Conservation (phyloP, 1,140 invertebrate genomes). For the Drosophila auraria region DNA sequence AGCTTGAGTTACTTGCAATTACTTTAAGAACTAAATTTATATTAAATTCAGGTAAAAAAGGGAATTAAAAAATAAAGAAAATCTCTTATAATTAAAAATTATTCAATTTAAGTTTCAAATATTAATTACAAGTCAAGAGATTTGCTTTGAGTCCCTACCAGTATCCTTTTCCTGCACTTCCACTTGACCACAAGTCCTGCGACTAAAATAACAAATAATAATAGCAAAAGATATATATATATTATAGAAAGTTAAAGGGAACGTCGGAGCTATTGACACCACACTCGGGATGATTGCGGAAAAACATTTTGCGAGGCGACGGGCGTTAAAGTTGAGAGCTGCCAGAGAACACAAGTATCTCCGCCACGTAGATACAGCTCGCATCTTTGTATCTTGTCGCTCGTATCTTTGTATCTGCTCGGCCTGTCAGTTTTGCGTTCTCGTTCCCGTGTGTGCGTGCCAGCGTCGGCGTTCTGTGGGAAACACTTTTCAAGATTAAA, state of each 20-base stretch:
- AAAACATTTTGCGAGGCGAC: slow-evolving; percentile 58
- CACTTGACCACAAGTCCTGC: slow-evolving; percentile 29
- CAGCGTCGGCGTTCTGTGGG: slow-evolving; percentile 29
- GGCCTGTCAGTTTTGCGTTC: slow-evolving; percentile 20
- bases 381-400: slow-evolving; percentile 24
- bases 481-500: slow-evolving; percentile 83
- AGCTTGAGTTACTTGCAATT: no score
- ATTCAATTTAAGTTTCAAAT: no score
- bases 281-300: slow-evolving; percentile 77
- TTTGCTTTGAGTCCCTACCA: no score
- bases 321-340: slow-evolving; percentile 45
- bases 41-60: no score
- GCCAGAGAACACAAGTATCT: slow-evolving; percentile 4
- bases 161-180: neutral
- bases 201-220: slow-evolving; percentile 33
- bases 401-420: slow-evolving; percentile 17
- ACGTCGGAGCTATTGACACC: slow-evolving; percentile 68
- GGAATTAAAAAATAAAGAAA: no score
- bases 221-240: slow-evolving; percentile 12
- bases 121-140: no score
- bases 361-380: slow-evolving; percentile 15
- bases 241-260: slow-evolving; percentile 8
- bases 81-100: no score
- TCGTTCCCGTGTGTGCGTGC: slow-evolving; percentile 11
- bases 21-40: no score